phyloP scores from a whole-genome alignment of 2,888 invertebrate species.

The Dynastes grantii region DNA sequence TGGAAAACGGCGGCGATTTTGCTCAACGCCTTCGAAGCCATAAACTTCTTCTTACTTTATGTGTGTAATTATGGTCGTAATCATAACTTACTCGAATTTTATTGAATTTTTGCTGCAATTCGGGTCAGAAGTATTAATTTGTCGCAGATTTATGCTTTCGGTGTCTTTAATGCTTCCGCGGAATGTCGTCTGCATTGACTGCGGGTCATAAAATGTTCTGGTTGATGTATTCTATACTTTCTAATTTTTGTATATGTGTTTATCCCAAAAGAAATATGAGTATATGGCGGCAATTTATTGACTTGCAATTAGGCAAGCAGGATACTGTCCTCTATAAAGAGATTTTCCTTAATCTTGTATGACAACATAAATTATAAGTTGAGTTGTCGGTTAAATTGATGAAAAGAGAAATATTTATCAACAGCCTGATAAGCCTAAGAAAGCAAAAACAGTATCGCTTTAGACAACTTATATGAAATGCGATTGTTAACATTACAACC shows the following conservation, averaged over 20 bases:
- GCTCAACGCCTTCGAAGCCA: conserved; percentile 30
- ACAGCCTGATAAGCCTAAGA: too few species aligned
- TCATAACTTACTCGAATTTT: conserved; percentile 41
- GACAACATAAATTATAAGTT: too few species aligned
- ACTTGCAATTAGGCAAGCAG: conserved; percentile 3
- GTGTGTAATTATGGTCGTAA: conserved; percentile 36
- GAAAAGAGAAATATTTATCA: too few species aligned
- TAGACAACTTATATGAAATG: too few species aligned
- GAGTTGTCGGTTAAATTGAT: too few species aligned
- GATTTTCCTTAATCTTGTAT: neutral
- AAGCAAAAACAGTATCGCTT: too few species aligned
- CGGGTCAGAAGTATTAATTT: conserved; percentile 40
- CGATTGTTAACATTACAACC: too few species aligned
- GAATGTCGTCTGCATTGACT: conserved; percentile 33
- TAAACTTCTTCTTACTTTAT: conserved; percentile 37
- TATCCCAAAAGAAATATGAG: conserved; percentile 14
- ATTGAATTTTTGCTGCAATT: conserved; percentile 37
- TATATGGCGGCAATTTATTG: conserved; percentile 12
- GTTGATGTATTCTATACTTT: conserved; percentile 33
- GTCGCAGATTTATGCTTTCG: conserved; percentile 38
- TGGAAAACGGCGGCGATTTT: conserved; percentile 1
- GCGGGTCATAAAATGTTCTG: conserved; percentile 11
- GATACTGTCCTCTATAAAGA: neutral
- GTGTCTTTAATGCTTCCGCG: conserved; percentile 26
- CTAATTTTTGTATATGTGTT: conserved; percentile 30